phyloP scores from a whole-genome alignment of 2,113 vertebrate genomes.

The Chaetodon trifascialis region DNA sequence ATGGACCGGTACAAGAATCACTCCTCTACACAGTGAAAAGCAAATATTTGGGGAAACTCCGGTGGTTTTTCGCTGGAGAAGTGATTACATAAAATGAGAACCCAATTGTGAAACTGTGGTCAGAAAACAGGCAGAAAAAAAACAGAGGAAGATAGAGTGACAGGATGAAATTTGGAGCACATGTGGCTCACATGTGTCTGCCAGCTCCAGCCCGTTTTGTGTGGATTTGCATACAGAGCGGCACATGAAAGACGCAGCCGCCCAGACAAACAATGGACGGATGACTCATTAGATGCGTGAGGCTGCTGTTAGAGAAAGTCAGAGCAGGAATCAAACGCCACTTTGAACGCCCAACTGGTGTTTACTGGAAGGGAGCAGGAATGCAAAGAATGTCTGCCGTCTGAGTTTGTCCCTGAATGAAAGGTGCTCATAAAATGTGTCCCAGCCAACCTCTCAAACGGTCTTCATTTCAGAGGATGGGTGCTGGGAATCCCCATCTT shows the following conservation, averaged over 20 bases:
- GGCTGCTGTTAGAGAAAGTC: conserved; percentile 46
- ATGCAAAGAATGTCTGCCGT: conserved; percentile 82
- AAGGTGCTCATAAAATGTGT: conserved; percentile 68
- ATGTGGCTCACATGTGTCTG: conserved; percentile 75
- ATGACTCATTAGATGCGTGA: conserved; percentile 59
- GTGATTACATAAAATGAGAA: conserved; percentile 54
- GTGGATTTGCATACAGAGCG: conserved; percentile 58
- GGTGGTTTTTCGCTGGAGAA: conserved; percentile 40
- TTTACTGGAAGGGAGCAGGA: conserved; percentile 69
- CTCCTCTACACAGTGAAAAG: not conserved
- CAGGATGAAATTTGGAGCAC: conserved; percentile 21
- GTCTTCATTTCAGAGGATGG: conserved; percentile 53
- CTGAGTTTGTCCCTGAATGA: conserved; percentile 70
- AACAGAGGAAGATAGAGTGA: not conserved
- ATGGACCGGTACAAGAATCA: not conserved
- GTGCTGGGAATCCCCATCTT: conserved; percentile 65
- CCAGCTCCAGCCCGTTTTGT: conserved; percentile 30
- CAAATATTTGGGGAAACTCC: conserved; percentile 44
- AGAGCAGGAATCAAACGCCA: conserved; percentile 49
- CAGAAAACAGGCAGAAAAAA: conserved; percentile 24
- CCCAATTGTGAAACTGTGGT: conserved; percentile 41
- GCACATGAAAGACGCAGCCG: conserved; percentile 56
- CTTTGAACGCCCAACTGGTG: conserved; percentile 61
- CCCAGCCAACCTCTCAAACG: conserved; percentile 46
- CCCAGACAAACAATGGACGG: conserved; percentile 55